A percentile compares a stretch with the other conserved stretches of the same genome.
These are phyloP conservation scores for Percopsis transmontana DNA, from an alignment of 2,113 vertebrate species.

Conservation along the genomic window DNA sequence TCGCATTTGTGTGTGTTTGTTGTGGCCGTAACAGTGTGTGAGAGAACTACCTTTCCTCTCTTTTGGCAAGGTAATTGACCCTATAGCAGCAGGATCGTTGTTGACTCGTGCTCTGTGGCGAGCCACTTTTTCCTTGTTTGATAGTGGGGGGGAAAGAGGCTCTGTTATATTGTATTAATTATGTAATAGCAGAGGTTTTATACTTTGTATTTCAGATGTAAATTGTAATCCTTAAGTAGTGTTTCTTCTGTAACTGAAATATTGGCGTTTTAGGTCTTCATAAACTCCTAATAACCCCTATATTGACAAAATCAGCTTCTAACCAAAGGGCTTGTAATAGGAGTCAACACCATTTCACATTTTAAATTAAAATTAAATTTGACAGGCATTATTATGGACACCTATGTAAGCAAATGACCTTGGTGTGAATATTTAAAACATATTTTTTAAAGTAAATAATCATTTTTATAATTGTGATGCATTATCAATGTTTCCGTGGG, in stretches of 20 bases:
- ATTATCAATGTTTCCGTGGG: conserved; percentile 5
- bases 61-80: conserved; percentile 25
- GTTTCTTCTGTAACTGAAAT: too few species aligned
- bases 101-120: conserved; percentile 13
- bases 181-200: neutral
- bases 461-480: conserved; percentile 7
- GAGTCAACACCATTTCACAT: conserved; percentile 10
- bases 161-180: conserved; percentile 9
- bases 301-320: too few species aligned
- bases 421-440: neutral
- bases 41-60: conserved; percentile 22
- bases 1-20: too few species aligned
- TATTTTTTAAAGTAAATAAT: conserved; percentile 14
- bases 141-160: conserved; percentile 11
- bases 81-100: conserved; percentile 20
- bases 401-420: conserved; percentile 2
- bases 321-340: neutral
- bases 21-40: too few species aligned
- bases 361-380: conserved; percentile 8
- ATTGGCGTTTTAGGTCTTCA: too few species aligned
- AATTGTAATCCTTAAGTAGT: too few species aligned
- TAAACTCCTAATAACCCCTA: too few species aligned
- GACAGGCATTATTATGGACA: conserved; percentile 8
- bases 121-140: conserved; percentile 33
- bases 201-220: too few species aligned